Evolutionary conservation across 2,797 vertebrate genomes (phyloP).

Genomic region (Octomys mimax): DNA sequence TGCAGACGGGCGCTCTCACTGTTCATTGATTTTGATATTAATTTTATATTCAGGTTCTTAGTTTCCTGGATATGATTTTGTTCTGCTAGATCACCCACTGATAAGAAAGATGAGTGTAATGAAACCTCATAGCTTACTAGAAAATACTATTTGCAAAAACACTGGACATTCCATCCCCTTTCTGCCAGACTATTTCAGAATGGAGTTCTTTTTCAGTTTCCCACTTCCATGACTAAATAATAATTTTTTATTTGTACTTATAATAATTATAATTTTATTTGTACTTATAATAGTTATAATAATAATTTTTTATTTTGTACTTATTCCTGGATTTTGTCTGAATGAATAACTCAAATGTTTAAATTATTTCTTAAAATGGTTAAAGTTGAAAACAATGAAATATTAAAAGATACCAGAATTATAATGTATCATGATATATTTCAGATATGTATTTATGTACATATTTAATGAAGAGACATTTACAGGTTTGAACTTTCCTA

Average conservation of each 20-base stretch:
- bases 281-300: no score
- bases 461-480: conserved; percentile 43
- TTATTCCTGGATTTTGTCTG: conserved; percentile 5
- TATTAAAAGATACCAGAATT: conserved; percentile 26
- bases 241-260: background rate
- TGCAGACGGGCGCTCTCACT: background rate
- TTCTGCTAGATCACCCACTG: conserved; percentile 26
- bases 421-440: background rate
- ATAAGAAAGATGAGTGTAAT: conserved; percentile 34
- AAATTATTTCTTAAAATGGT: conserved; percentile 60
- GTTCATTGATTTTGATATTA: conserved; percentile 53
- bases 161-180: conserved; percentile 4
- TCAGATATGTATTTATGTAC: conserved; percentile 16
- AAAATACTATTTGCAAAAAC: conserved; percentile 45
- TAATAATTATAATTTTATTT: no score
- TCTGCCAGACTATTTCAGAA: conserved; percentile 12
- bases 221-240: conserved; percentile 20
- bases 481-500: background rate
- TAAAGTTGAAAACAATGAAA: conserved; percentile 56
- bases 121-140: conserved; percentile 34
- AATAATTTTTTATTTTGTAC: background rate
- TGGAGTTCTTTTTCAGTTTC: conserved; percentile 58
- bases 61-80: conserved; percentile 64
- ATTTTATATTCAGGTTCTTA: conserved; percentile 64
- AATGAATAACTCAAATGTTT: conserved; percentile 58